Conservation (phyloP, 2,797 vertebrate genomes). For the Periparus ater region DNA sequence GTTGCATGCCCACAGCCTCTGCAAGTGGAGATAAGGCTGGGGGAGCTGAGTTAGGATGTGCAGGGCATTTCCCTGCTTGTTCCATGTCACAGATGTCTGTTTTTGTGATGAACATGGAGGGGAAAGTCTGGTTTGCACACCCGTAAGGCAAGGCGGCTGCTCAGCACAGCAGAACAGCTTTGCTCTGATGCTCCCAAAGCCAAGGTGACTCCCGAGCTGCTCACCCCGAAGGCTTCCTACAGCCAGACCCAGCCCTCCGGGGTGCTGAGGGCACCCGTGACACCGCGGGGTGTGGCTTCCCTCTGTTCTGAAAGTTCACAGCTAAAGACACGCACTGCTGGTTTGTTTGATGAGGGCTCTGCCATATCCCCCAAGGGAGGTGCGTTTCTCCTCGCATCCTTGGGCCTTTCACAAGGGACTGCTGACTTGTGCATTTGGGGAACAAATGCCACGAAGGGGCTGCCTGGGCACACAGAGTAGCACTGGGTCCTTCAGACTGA, state of each 20-base stretch:
- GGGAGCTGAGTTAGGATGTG: background rate
- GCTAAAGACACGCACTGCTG: background rate
- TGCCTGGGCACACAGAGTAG: background rate
- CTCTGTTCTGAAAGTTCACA: background rate
- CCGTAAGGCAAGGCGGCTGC: background rate
- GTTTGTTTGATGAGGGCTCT: background rate
- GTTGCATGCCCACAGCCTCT: background rate
- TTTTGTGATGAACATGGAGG: background rate
- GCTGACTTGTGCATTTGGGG: background rate
- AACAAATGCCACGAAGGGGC: background rate
- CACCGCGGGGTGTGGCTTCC: background rate
- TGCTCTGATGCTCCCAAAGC: background rate
- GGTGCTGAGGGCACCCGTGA: background rate
- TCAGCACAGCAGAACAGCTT: background rate
- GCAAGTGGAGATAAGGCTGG: background rate
- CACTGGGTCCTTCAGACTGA: background rate
- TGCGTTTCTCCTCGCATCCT: rapidly evolving
- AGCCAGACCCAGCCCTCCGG: background rate
- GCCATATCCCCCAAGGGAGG: background rate
- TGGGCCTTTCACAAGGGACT: background rate
- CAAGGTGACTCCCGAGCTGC: background rate
- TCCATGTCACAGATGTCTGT: background rate
- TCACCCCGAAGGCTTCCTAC: background rate
- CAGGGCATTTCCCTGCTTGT: background rate
- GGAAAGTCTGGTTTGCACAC: background rate